Evolutionary conservation across 30 jellyfish, hydroid and myxozoan genomes (phyloP), one percentile per base, ranked within the genome.

Genomic region (Chironex yamaguchii): DNA sequence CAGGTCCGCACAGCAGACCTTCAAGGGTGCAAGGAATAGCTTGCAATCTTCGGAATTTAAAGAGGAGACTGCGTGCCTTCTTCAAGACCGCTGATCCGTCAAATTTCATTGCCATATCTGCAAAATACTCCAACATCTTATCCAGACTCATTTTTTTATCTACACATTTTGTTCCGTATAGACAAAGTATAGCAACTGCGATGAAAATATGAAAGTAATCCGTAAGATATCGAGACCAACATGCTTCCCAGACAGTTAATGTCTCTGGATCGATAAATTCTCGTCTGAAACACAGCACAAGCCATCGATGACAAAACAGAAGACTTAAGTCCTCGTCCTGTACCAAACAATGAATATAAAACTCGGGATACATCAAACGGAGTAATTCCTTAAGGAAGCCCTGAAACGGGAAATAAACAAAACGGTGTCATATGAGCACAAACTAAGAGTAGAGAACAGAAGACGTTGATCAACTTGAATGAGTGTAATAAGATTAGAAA

Each of bases 261-360:
- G 91, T 97, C 26, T 95, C 97, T 34, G 69, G 89, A 17, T 64
- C 90, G 34, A 86, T 71, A 84, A 95, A 95, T 51, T 95, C 99
- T 12, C 99, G 71, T 71, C 85, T 86, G 93, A 95, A 95, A 49
- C 98, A 95, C 50, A 95, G 87, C 24, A 95, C 97, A 22, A 95
- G 84, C 99, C 99, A 95, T 14, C 99, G 99, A 65, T 95, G 99
- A 32, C 96, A 89, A 68, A 95, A 95, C 27, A 95, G 84, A 48
- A 91, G 28, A 34, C 73, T 81, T 34, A 95, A 62, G 21, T 95
- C 98, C 49, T 70, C 88, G 52, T 95, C 99, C 51, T 86, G 90
- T 81, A 81, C 52, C 32, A 87, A 49, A 62, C 89, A 90, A 77
- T 89, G 97, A 36, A 85, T 73, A 79, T 89, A 89, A 72, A 90